Evolutionary conservation across 2,113 vertebrate species (phyloP).

Genomic region (Leucopsar rothschildi): DNA sequence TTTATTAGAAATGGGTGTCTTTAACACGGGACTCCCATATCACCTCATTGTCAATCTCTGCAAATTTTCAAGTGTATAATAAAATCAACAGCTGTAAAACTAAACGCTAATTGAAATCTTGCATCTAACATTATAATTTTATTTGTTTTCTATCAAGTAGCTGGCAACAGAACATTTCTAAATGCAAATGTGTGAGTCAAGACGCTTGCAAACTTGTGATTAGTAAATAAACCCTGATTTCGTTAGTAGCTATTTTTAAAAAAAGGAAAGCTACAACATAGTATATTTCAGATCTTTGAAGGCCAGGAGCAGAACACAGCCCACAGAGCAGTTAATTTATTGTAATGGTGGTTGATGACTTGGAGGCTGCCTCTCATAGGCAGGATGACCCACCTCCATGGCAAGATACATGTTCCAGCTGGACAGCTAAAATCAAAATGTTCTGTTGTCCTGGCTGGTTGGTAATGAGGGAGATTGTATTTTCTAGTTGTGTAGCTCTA

Average conservation of each 20-base stretch:
- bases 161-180: neutral
- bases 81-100: neutral
- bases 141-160: neutral
- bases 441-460: neutral
- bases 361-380: fast-evolving
- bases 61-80: neutral
- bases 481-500: neutral
- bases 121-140: neutral
- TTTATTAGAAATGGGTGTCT: neutral
- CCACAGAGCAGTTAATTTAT: neutral
- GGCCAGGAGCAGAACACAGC: neutral
- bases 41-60: neutral
- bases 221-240: neutral
- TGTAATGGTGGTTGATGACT: neutral
- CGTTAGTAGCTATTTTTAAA: neutral
- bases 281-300: neutral
- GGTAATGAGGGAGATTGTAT: neutral
- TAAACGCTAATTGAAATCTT: neutral
- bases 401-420: neutral
- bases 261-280: neutral
- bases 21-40: neutral
- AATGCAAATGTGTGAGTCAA: neutral
- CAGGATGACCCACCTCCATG: neutral
- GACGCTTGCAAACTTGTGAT: neutral
- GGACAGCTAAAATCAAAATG: neutral